phyloP scores from a whole-genome alignment of 2,113 vertebrate genomes.

The Hepsetus odoe region DNA sequence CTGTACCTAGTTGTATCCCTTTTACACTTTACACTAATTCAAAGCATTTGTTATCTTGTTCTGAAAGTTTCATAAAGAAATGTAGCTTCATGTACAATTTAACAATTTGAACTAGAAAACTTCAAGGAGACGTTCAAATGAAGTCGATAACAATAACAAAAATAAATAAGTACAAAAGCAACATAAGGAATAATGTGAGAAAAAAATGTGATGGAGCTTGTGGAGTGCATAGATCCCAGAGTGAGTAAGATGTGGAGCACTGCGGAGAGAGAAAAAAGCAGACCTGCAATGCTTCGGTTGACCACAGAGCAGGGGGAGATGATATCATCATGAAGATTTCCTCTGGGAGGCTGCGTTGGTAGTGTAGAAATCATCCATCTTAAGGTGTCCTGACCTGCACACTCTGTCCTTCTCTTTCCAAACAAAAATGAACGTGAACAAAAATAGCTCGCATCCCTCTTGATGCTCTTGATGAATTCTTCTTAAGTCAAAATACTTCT shows the following conservation, averaged over 20 bases:
- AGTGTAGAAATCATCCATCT: slow-evolving; percentile 20
- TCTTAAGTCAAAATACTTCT: slow-evolving; percentile 59
- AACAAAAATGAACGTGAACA: slow-evolving; percentile 74
- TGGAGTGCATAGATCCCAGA: slow-evolving; percentile 81
- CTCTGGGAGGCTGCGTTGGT: background rate
- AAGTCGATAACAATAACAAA: slow-evolving; percentile 45
- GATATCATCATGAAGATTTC: background rate
- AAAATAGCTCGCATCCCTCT: slow-evolving; percentile 71
- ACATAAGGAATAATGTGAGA: slow-evolving; percentile 68
- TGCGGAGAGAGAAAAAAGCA: slow-evolving; percentile 67
- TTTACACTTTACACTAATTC: slow-evolving; percentile 72
- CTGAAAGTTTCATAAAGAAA: slow-evolving; percentile 49
- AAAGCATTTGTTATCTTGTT: slow-evolving; percentile 71
- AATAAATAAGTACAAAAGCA: slow-evolving; percentile 61
- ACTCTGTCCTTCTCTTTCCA: slow-evolving; percentile 58
- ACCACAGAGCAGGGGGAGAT: background rate
- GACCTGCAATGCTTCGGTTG: background rate
- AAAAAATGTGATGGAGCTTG: slow-evolving; percentile 61
- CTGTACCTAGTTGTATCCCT: slow-evolving; percentile 72
- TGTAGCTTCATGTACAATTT: slow-evolving; percentile 50
- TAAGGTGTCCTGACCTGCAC: slow-evolving; percentile 3
- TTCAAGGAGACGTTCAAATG: slow-evolving; percentile 47
- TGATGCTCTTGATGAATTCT: slow-evolving; percentile 72
- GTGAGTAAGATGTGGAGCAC: slow-evolving; percentile 73
- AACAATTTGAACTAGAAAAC: slow-evolving; percentile 51